A percentile compares a stretch with the other conserved stretches of the same genome.
Evolutionary conservation across 2,113 vertebrate species (phyloP).

Genomic region (Carassius auratus): DNA sequence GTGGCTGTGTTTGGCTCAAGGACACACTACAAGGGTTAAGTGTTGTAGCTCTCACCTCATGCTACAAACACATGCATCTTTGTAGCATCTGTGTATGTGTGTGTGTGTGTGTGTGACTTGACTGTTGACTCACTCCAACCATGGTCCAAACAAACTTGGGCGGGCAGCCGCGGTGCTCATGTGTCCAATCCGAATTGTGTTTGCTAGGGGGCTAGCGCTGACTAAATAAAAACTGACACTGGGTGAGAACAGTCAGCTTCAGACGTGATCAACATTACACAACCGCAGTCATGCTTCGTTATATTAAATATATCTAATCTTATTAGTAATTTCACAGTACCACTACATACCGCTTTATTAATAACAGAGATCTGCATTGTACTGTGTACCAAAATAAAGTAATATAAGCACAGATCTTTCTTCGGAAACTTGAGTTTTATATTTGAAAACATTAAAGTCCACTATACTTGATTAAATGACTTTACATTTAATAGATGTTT

Average conservation of each 20-base stretch:
- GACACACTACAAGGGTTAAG: constrained; percentile 1
- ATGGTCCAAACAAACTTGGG: constrained; percentile 35
- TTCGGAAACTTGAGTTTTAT: not conserved
- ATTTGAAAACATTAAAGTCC: not conserved
- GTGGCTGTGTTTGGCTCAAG: not conserved
- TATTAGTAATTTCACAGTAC: not conserved
- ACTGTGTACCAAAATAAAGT: not conserved
- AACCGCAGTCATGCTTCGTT: constrained; percentile 50
- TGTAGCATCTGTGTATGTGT: constrained; percentile 25
- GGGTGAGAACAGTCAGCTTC: constrained; percentile 62
- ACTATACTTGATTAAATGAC: too few species aligned
- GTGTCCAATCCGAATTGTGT: constrained; percentile 25
- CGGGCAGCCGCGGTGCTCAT: constrained; percentile 14
- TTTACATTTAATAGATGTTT: too few species aligned
- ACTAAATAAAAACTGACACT: constrained; percentile 65
- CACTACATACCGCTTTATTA: not conserved
- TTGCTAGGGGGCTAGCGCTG: constrained; percentile 50
- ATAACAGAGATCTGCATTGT: not conserved
- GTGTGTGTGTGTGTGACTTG: constrained; percentile 38
- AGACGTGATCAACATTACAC: constrained; percentile 61
- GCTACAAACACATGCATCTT: not conserved
- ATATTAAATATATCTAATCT: constrained; percentile 4
- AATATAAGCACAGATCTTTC: not conserved
- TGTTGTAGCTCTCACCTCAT: not conserved
- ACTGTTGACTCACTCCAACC: constrained; percentile 48